Conservation (phyloP, 2,797 vertebrate genomes). For the Brachymystax lenok region DNA sequence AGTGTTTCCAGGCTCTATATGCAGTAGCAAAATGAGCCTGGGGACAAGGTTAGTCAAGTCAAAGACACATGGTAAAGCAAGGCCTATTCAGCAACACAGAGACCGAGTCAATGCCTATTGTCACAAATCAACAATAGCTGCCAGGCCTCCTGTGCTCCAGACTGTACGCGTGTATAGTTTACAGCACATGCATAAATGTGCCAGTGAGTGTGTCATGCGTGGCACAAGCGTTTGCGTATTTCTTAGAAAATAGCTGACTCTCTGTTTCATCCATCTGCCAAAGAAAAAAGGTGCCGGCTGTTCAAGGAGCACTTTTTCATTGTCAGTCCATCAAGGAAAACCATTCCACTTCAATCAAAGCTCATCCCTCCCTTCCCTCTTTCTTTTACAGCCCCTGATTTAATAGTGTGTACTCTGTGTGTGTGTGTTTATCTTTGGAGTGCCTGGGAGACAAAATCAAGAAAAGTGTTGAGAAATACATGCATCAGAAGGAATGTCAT, state of each 20-base stretch:
- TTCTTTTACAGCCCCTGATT: not conserved
- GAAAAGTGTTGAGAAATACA: no score
- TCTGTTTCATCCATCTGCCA: conserved; percentile 16
- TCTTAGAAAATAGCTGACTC: not conserved
- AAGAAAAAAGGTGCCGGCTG: conserved; percentile 36
- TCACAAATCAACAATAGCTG: conserved; percentile 7
- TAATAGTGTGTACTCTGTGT: no score
- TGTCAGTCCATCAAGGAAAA: conserved; percentile 37
- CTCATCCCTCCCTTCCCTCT: not conserved
- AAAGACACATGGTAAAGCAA: no score
- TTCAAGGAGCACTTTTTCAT: conserved; percentile 47
- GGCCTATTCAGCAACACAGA: no score
- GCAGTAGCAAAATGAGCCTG: no score
- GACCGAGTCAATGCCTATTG: no score
- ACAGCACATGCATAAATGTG: not conserved
- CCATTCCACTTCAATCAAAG: conserved; percentile 24
- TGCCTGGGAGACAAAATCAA: no score
- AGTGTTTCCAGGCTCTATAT: no score
- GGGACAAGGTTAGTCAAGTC: no score
- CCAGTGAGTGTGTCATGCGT: not conserved
- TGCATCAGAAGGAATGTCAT: no score
- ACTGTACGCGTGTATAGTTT: not conserved
- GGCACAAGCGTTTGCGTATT: not conserved
- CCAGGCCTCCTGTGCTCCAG: not conserved
- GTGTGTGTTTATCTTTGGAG: no score